Evolutionary conservation across 1,140 invertebrate genomes (phyloP).

Genomic region (Brachionus calyciflorus): DNA sequence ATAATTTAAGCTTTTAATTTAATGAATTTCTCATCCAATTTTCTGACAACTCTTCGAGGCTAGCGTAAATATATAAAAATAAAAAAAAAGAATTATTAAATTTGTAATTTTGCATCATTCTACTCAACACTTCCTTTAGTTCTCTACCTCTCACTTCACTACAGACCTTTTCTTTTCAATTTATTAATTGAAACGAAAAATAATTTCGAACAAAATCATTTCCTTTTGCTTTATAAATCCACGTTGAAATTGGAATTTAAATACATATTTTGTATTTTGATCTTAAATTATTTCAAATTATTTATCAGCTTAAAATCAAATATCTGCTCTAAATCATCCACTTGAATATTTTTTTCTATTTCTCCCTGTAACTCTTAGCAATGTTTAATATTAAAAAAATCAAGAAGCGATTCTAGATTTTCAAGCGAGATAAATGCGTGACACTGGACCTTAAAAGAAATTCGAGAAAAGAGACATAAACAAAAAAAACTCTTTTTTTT

Average conservation of each 20-base stretch:
- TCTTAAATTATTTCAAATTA: too few relatives aligned
- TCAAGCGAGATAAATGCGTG: background rate
- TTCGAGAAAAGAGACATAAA: background rate
- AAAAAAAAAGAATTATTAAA: slow-evolving; percentile 15
- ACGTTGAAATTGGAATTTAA: background rate
- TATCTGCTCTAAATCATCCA: slow-evolving; percentile 23
- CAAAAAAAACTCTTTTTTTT: background rate
- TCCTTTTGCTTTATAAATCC: background rate
- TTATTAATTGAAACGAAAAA: slow-evolving; percentile 1
- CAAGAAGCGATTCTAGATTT: background rate
- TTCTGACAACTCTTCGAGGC: too few relatives aligned
- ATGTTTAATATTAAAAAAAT: slow-evolving; percentile 2
- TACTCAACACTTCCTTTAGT: slow-evolving; percentile 12
- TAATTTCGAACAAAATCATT: background rate
- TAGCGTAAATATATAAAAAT: too few relatives aligned
- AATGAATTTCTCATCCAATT: background rate
- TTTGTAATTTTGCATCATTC: slow-evolving; percentile 34
- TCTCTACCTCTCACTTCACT: too few relatives aligned
- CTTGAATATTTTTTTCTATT: background rate
- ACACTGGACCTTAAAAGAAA: slow-evolving; percentile 19
- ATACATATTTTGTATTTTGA: too few relatives aligned
- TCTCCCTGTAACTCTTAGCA: background rate
- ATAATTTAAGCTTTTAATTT: slow-evolving; percentile 32
- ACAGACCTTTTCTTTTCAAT: background rate
- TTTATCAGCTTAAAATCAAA: background rate